Conservation (phyloP, 2,888 invertebrate species). For the Suillia variegata region DNA sequence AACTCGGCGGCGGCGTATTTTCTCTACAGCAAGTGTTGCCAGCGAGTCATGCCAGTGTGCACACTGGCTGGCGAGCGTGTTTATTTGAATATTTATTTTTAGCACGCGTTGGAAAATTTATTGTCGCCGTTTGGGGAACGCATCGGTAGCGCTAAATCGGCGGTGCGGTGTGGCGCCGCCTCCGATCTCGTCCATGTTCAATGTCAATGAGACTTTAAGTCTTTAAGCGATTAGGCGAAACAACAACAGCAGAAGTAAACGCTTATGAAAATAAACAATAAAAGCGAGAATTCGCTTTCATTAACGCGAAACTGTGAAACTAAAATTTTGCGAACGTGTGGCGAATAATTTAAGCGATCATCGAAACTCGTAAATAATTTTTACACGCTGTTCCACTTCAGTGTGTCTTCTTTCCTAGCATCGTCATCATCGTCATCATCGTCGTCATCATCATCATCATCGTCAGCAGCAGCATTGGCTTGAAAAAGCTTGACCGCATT, state of each 20-base stretch:
- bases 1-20: too few relatives aligned
- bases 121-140: not conserved
- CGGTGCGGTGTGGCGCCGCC: not conserved
- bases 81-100: not conserved
- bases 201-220: not conserved
- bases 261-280: not conserved
- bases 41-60: too few relatives aligned
- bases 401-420: too few relatives aligned
- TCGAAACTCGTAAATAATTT: slow-evolving; percentile 30
- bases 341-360: slow-evolving; percentile 42
- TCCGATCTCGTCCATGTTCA: not conserved
- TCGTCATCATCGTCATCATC: too few relatives aligned
- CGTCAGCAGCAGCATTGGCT: not conserved
- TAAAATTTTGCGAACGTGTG: slow-evolving; percentile 51
- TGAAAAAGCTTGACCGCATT: slow-evolving; percentile 44
- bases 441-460: too few relatives aligned
- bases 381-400: too few relatives aligned
- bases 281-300: not conserved
- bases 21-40: too few relatives aligned
- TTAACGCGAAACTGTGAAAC: slow-evolving; percentile 17
- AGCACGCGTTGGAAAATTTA: not conserved
- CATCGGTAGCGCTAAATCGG: not conserved
- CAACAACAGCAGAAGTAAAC: not conserved
- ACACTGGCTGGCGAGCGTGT: too few relatives aligned
- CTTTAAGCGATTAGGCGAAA: not conserved